phyloP scores from a whole-genome alignment of 64 coral and sea anemone species.

The Acropora tenuis region DNA sequence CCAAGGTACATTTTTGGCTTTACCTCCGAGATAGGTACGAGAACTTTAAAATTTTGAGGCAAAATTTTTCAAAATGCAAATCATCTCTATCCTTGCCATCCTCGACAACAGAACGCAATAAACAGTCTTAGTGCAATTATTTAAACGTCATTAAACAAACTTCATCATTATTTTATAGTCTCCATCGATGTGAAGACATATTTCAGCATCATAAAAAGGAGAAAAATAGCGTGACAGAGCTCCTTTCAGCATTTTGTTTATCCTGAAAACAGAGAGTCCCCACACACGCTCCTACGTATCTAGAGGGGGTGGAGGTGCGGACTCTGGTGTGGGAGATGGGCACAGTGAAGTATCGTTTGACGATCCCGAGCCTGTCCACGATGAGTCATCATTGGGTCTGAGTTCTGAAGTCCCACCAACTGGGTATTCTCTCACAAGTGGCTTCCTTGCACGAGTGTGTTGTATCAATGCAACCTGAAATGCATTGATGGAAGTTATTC shows the following conservation, averaged over 20 bases:
- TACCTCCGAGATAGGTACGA: too few relatives aligned
- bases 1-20: too few relatives aligned
- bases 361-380: conserved; percentile 71
- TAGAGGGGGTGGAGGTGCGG: conserved; percentile 58
- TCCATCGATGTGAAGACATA: too few relatives aligned
- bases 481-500: background rate
- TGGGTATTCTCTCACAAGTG: conserved; percentile 86
- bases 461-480: conserved; percentile 78
- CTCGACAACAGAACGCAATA: too few relatives aligned
- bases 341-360: conserved; percentile 5
- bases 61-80: too few relatives aligned
- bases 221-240: background rate
- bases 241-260: background rate
- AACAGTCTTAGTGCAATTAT: too few relatives aligned
- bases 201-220: too few relatives aligned
- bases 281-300: background rate
- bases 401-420: conserved; percentile 82
- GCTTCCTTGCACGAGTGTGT: conserved; percentile 72
- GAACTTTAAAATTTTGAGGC: too few relatives aligned
- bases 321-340: conserved; percentile 55
- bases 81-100: too few relatives aligned
- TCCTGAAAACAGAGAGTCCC: too few relatives aligned
- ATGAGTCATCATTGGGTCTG: conserved; percentile 90
- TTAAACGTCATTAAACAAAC: too few relatives aligned
- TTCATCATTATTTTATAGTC: too few relatives aligned